Evolutionary conservation across 1,140 invertebrate genomes (phyloP).

Genomic region (Drosophila virilis): DNA sequence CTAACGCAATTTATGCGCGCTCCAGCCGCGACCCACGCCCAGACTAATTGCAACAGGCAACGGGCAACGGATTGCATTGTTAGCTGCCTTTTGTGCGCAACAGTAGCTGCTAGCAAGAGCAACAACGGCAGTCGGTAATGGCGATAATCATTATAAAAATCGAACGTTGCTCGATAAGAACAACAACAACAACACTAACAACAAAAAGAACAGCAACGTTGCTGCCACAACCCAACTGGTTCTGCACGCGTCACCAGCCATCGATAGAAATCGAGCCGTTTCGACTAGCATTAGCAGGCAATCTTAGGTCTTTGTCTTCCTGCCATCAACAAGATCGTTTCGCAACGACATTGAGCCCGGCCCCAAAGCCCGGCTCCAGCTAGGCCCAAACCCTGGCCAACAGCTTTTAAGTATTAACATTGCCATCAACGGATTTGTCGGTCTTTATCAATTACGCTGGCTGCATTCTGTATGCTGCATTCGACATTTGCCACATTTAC

Average conservation of each 20-base stretch:
- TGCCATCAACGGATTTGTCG: constrained; percentile 79
- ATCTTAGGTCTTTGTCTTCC: constrained; percentile 79
- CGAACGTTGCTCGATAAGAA: constrained; percentile 49
- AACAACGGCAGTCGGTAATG: constrained; percentile 61
- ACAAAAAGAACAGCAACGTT: constrained; percentile 1
- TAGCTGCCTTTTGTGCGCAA: constrained; percentile 40
- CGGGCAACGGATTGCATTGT: constrained; percentile 57
- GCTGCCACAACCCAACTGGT: constrained; percentile 48
- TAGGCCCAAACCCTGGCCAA: constrained; percentile 42
- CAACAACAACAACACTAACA: constrained; percentile 27
- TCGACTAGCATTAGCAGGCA: constrained; percentile 60
- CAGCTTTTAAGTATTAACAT: constrained; percentile 66
- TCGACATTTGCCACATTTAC: constrained; percentile 59
- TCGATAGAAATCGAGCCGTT: constrained; percentile 29
- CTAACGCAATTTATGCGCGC: constrained; percentile 82
- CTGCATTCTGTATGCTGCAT: constrained; percentile 27
- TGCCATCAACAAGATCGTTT: constrained; percentile 81
- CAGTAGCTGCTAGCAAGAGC: constrained; percentile 56
- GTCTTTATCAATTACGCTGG: constrained; percentile 80
- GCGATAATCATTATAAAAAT: constrained; percentile 75
- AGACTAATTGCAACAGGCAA: constrained; percentile 72
- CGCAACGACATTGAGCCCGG: constrained; percentile 56
- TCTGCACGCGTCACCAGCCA: constrained; percentile 61
- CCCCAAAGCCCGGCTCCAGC: constrained; percentile 6
- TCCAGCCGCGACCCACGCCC: constrained; percentile 71